Evolutionary conservation across 2,797 vertebrate genomes (phyloP).

Genomic region (Mionectes olivaceus): DNA sequence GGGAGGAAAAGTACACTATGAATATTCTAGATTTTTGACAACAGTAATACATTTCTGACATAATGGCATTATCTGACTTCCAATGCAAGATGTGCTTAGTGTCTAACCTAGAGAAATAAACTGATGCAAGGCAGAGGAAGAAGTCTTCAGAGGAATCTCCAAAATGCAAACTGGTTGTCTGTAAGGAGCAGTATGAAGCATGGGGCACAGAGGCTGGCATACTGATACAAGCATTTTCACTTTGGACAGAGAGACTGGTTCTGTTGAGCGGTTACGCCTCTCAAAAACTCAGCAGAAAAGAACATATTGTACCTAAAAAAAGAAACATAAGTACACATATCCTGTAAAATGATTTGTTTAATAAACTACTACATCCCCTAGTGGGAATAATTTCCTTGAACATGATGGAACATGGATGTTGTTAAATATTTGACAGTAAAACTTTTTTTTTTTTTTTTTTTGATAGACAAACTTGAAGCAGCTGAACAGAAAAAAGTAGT

Average conservation of each 20-base stretch:
- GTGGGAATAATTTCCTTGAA: slow-evolving; percentile 44
- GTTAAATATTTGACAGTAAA: slow-evolving; percentile 15
- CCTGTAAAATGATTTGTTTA: slow-evolving; percentile 64
- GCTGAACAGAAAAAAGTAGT: not conserved
- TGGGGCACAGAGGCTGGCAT: rapidly evolving
- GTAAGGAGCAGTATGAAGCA: not conserved
- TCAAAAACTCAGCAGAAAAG: slow-evolving; percentile 4
- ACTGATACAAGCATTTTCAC: not conserved
- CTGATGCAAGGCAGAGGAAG: not conserved
- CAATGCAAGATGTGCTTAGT: not conserved
- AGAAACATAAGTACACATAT: slow-evolving; percentile 19
- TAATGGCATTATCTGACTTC: not conserved
- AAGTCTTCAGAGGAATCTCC: not conserved
- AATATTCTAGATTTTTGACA: not conserved
- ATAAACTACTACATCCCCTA: slow-evolving; percentile 57
- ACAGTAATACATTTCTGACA: not conserved
- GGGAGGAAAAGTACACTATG: not conserved
- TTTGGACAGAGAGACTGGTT: not conserved
- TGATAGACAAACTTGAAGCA: not conserved
- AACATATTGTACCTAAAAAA: slow-evolving; percentile 31
- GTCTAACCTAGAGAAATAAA: not conserved
- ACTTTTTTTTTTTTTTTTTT: not conserved
- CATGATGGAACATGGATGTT: slow-evolving; percentile 19
- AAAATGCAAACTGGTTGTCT: not conserved
- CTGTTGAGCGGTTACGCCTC: not conserved